Evolutionary conservation across 2,113 vertebrate species (phyloP).

Genomic region (Pongo pygmaeus): DNA sequence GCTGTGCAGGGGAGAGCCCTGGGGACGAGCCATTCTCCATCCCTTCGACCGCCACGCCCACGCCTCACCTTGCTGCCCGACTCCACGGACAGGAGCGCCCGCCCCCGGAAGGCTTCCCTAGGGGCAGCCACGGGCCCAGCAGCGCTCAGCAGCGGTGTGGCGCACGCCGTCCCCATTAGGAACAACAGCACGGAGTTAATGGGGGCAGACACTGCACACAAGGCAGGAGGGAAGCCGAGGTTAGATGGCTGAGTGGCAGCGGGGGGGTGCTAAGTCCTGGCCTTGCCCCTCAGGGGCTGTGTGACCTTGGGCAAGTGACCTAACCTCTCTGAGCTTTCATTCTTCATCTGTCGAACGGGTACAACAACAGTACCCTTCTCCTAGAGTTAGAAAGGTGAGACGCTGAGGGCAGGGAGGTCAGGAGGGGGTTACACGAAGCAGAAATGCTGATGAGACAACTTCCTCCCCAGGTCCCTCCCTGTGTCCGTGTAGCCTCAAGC

Average conservation of each 20-base stretch:
- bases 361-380: neutral
- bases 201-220: slow-evolving; percentile 67
- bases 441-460: no score
- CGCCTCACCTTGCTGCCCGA: slow-evolving; percentile 76
- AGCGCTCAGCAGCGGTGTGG: slow-evolving; percentile 67
- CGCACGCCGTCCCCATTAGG: slow-evolving; percentile 76
- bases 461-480: neutral
- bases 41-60: accelerated
- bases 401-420: neutral
- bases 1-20: neutral
- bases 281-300: neutral
- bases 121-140: accelerated
- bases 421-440: neutral
- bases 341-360: neutral
- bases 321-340: neutral
- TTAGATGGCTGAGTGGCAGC: neutral
- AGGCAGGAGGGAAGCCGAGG: neutral
- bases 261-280: neutral
- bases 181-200: slow-evolving; percentile 84
- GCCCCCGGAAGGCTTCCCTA: slow-evolving; percentile 78
- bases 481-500: accelerated
- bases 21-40: neutral
- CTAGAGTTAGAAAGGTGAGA: neutral
- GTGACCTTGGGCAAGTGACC: neutral
- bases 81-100: slow-evolving; percentile 82